A percentile compares a stretch with the other conserved stretches of the same genome.
phyloP scores from a whole-genome alignment of 1,140 invertebrate genomes.

The Hyphantria cunea region DNA sequence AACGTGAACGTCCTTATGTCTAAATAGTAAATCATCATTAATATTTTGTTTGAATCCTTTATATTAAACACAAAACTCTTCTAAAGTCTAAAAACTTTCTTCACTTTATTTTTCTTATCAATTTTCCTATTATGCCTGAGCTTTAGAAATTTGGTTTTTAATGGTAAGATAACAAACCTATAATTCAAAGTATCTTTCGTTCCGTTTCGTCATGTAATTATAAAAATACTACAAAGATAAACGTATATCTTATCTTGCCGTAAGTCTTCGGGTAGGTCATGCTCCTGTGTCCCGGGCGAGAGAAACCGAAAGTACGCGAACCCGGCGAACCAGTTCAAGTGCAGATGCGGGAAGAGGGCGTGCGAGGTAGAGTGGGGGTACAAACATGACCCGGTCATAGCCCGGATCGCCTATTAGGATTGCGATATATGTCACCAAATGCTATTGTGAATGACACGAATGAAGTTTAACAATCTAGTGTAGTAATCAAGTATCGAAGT shows the following conservation, averaged over 20 bases:
- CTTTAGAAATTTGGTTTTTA: too few species aligned
- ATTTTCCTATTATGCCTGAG: too few species aligned
- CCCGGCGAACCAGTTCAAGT: slow-evolving; percentile 66
- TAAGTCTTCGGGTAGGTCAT: slow-evolving; percentile 62
- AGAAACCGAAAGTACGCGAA: slow-evolving; percentile 60
- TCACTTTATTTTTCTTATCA: too few species aligned
- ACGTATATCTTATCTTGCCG: slow-evolving; percentile 6
- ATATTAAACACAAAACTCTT: too few species aligned
- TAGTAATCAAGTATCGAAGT: too few species aligned
- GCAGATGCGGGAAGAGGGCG: slow-evolving; percentile 36
- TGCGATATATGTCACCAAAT: slow-evolving; percentile 20
- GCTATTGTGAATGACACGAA: background rate
- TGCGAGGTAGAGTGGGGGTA: slow-evolving; percentile 16
- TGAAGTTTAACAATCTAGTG: too few species aligned
- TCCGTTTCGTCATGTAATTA: background rate
- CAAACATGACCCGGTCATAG: slow-evolving; percentile 51
- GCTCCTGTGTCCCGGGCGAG: slow-evolving; percentile 46
- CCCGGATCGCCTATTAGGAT: slow-evolving; percentile 34
- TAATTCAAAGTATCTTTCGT: too few species aligned
- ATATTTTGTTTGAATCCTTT: too few species aligned
- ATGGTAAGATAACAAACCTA: too few species aligned
- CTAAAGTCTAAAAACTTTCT: too few species aligned
- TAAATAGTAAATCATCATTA: too few species aligned
- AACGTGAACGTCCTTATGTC: too few species aligned
- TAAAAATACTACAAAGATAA: background rate